A percentile compares a stretch with the other conserved stretches of the same genome.
Conservation (phyloP, 2,888 invertebrate species). For the Tipula helvola region DNA sequence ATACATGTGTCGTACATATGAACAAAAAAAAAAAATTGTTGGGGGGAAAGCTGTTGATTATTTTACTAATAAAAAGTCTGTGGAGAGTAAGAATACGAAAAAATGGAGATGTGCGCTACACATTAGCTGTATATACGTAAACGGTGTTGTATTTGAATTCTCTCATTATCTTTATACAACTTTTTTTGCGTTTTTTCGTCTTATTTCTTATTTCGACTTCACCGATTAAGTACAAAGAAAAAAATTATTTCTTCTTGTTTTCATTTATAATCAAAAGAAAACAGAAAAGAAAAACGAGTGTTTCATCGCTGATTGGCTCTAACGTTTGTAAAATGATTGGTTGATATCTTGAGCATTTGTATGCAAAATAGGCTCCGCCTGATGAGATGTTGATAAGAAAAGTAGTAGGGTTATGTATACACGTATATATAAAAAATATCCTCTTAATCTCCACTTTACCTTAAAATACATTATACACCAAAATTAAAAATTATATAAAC, state of each 20-base stretch:
- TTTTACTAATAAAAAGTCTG: not conserved
- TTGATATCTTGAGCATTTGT: not conserved
- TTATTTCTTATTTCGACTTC: slow-evolving; percentile 4
- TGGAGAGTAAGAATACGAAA: not conserved
- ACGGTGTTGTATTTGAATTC: not conserved
- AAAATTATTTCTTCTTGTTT: not conserved
- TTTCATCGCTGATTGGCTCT: slow-evolving; percentile 4
- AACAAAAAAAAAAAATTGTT: not conserved
- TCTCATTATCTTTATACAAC: not conserved
- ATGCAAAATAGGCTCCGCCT: not conserved
- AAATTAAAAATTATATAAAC: not conserved
- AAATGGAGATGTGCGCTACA: not conserved
- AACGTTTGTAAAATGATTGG: slow-evolving; percentile 4
- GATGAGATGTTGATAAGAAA: slow-evolving; percentile 4
- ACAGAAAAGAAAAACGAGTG: not conserved
- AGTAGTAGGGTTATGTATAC: not conserved
- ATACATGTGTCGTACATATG: not conserved
- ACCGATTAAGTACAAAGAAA: slow-evolving; percentile 4
- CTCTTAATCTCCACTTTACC: not conserved
- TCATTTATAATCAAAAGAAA: not conserved
- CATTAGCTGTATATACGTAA: not conserved
- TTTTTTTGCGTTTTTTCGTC: not conserved
- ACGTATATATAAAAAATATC: not conserved
- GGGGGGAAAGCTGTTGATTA: not conserved
- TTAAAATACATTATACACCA: not conserved